Evolutionary conservation across 2,797 vertebrate species (phyloP).

Genomic region (Bufotes viridis): DNA sequence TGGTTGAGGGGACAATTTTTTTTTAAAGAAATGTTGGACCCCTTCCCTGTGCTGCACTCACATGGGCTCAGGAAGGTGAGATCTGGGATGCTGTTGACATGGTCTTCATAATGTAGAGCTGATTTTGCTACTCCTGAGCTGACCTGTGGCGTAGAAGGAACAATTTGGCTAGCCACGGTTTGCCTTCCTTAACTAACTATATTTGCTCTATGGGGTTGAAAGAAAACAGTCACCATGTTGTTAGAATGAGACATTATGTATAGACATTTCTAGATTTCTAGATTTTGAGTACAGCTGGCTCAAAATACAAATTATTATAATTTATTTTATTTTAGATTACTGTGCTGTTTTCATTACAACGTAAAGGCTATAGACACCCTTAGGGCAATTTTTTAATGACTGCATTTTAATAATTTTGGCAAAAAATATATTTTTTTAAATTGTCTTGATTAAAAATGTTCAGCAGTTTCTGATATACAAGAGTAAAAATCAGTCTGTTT

Average conservation of each 20-base stretch:
- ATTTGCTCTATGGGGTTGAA: no score
- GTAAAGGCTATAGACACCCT: no score
- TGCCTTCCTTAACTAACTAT: no score
- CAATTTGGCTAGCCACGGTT: not conserved
- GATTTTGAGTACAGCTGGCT: not conserved
- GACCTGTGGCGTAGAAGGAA: not conserved
- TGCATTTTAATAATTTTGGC: no score
- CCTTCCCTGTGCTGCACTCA: not conserved
- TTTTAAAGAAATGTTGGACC: no score
- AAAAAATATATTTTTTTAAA: no score
- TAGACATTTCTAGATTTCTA: not conserved
- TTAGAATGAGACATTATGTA: not conserved
- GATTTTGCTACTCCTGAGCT: not conserved
- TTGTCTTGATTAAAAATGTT: no score
- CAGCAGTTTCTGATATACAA: no score
- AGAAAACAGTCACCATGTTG: not conserved
- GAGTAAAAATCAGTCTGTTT: no score
- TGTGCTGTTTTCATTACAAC: not conserved
- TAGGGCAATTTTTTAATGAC: no score
- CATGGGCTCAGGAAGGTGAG: not conserved
- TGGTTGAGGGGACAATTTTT: no score
- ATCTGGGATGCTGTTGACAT: not conserved
- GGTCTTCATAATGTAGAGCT: not conserved
- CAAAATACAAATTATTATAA: not conserved
- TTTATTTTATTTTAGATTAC: not conserved